Evolutionary conservation across 2,113 vertebrate species (phyloP).

Genomic region (Dipodomys stephensi): DNA sequence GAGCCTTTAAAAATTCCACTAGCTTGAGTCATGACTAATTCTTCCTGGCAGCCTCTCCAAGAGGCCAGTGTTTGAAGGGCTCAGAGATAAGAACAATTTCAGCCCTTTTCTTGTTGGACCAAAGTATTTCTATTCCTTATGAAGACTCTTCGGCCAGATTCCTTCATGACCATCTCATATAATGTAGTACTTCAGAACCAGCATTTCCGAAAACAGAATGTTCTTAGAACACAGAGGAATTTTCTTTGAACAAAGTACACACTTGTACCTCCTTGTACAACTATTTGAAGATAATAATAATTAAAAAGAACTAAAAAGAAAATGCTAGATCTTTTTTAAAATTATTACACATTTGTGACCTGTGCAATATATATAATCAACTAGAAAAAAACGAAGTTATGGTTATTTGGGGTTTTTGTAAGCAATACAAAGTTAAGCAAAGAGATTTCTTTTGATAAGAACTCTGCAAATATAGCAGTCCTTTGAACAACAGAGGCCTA

Average conservation of each 20-base stretch:
- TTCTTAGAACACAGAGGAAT: neutral
- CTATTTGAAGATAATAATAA: too few relatives aligned
- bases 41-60: neutral
- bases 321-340: too few relatives aligned
- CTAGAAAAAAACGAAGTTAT: neutral
- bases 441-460: neutral
- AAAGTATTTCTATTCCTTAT: neutral
- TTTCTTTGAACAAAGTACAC: neutral
- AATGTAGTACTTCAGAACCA: neutral
- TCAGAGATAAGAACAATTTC: slow-evolving; percentile 52
- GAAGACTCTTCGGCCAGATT: neutral
- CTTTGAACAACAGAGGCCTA: neutral
- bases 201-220: neutral
- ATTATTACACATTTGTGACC: neutral
- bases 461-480: neutral
- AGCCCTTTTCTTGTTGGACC: neutral
- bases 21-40: slow-evolving; percentile 51
- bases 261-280: neutral
- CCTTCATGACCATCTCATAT: neutral
- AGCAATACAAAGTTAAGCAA: neutral
- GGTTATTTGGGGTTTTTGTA: neutral
- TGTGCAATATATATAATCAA: neutral
- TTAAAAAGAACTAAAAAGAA: too few relatives aligned
- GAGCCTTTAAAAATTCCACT: slow-evolving; percentile 60
- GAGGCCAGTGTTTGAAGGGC: neutral